Conservation (phyloP, 2,113 vertebrate species). For the Cepphus grylle region DNA sequence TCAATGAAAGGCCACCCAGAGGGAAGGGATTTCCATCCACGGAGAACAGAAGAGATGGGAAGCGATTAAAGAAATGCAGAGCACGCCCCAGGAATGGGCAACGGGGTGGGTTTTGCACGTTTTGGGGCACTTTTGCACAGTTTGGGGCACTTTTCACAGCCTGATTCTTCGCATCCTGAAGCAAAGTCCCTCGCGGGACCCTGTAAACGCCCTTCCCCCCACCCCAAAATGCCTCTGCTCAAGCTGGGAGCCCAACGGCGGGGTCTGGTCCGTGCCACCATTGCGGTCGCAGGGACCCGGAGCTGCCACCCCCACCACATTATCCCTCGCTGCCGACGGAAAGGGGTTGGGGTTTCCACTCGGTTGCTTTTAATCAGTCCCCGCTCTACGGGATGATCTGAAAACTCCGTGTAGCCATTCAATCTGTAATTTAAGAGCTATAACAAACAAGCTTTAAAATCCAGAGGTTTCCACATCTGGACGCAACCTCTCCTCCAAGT, state of each 20-base stretch:
- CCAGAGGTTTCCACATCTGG: background rate
- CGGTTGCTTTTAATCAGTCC: background rate
- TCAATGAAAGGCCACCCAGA: background rate
- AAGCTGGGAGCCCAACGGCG: accelerated
- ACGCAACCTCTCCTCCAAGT: background rate
- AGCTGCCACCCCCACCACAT: background rate
- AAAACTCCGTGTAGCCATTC: background rate
- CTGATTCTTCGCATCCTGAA: background rate
- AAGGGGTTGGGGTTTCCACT: background rate
- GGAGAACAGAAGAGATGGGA: background rate
- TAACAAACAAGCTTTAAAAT: background rate
- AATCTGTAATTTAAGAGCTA: background rate
- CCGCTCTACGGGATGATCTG: background rate
- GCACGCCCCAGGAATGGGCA: accelerated
- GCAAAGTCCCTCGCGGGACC: background rate
- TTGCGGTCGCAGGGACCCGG: accelerated
- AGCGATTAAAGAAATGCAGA: background rate
- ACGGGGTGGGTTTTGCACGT: accelerated
- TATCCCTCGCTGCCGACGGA: background rate
- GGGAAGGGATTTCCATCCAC: background rate
- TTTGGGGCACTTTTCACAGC: background rate
- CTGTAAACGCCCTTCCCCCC: background rate
- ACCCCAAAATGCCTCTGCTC: background rate
- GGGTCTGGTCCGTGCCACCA: background rate
- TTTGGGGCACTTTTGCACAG: background rate